Evolutionary conservation across 2,113 vertebrate species (phyloP), one percentile per base, ranked within the genome.

Genomic region (Thinocorus orbignyianus): DNA sequence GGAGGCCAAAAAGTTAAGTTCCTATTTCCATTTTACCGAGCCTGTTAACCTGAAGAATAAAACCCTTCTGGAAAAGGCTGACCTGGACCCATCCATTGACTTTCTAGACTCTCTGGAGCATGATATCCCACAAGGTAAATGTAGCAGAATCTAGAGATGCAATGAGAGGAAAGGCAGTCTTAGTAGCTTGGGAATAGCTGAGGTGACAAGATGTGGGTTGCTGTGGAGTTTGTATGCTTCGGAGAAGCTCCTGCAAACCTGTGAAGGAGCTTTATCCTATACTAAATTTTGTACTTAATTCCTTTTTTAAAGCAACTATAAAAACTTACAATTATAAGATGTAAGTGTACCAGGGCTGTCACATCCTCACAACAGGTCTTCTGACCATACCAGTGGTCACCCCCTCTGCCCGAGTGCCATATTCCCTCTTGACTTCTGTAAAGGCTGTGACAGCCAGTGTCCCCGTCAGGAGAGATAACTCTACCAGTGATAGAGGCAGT

Each of bases 31-130:
- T 97, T 99, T 99, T 89, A 95, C 98, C 52, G 90, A 98, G 82
- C 97, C 98, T 26, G 82, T 97, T 71, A 97, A 97, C 25, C 95
- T 97, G 87, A 99, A 98, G 97, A 98, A 98, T 58, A 99, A 98
- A 96, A 98, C 98, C 7, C 93, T 99, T 85, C 96, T 99, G 71
- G 98, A 98, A 97, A 98, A 98, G 96, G 98, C 98, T 31, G 97
- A 99, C n/a, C 80, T 99, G 84, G 98, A 99, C 81, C 99, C 99
- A 42, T 98, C 98, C 13, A 97, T 98, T 18, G 99, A 99, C 94
- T 99, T 99, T 94, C 96, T 99, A 95, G 98, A 99, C 81, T 98
- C 98, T 80, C 91, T 99, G 92, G 99, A 98, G 86, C 98, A 99
- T 35, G 99, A 99, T 91, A 96, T 98, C 70, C 99, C 98, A 68